Evolutionary conservation across 2,888 invertebrate genomes (phyloP).

Genomic region (Trissoscelio sp.): DNA sequence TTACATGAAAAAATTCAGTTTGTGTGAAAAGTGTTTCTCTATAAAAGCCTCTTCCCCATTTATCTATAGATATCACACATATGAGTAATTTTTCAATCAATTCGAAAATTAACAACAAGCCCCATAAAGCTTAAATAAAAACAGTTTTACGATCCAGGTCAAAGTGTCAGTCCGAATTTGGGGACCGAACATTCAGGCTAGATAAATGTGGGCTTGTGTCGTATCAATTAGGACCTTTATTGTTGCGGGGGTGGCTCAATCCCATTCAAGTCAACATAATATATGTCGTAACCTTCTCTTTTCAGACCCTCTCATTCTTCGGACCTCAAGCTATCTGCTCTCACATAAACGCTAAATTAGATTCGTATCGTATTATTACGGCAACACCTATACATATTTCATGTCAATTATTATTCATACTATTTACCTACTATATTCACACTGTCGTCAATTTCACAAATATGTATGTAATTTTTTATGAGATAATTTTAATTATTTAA

Average conservation of each 20-base stretch:
- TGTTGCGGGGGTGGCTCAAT: conserved; percentile 74
- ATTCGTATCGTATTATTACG: conserved; percentile 45
- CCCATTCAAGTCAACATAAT: conserved; percentile 77
- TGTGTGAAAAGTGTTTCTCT: too few relatives aligned
- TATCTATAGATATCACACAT: too few relatives aligned
- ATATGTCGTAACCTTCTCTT: conserved; percentile 71
- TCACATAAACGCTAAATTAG: conserved; percentile 44
- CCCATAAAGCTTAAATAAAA: conserved; percentile 26
- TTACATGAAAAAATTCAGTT: too few relatives aligned
- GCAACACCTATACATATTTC: conserved; percentile 36
- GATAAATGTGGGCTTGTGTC: conserved; percentile 73
- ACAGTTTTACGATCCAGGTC: conserved; percentile 46
- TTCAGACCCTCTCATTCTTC: conserved; percentile 35
- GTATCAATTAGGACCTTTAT: conserved; percentile 80
- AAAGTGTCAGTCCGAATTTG: conserved; percentile 40
- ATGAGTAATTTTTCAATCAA: conserved; percentile 15
- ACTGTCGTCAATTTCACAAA: too few relatives aligned
- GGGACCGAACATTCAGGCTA: conserved; percentile 59
- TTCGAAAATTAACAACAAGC: conserved; percentile 17
- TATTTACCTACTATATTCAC: neutral
- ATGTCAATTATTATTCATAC: conserved; percentile 16
- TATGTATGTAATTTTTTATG: too few relatives aligned
- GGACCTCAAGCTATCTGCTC: conserved; percentile 20
- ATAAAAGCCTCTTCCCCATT: too few relatives aligned
- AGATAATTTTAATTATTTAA: too few relatives aligned